phyloP scores from a whole-genome alignment of 2,888 invertebrate species.

The Erebia epiphron region DNA sequence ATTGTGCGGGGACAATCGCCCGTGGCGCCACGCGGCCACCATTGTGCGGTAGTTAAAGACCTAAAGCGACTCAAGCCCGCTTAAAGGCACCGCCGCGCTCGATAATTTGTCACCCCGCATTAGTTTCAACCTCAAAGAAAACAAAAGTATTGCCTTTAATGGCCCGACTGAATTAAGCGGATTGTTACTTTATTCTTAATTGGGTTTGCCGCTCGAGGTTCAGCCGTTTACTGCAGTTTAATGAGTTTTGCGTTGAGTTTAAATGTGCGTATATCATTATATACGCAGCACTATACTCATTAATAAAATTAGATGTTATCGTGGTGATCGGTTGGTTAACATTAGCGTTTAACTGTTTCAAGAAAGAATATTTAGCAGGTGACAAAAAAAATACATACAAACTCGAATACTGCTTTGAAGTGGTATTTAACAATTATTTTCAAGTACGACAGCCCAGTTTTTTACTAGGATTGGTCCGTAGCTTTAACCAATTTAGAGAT shows the following conservation, averaged over 20 bases:
- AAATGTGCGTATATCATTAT: not conserved
- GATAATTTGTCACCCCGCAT: conserved; percentile 72
- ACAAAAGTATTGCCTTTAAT: conserved; percentile 68
- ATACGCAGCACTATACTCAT: conserved; percentile 20
- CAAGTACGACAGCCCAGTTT: not conserved
- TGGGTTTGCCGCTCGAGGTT: conserved; percentile 49
- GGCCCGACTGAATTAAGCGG: conserved; percentile 71
- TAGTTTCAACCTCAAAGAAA: conserved; percentile 52
- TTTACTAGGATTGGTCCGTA: conserved; percentile 2
- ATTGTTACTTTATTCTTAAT: conserved; percentile 65
- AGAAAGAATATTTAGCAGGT: not conserved
- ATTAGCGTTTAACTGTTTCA: conserved; percentile 18
- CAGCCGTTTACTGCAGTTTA: conserved; percentile 45
- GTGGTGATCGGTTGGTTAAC: conserved; percentile 17
- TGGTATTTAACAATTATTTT: not conserved
- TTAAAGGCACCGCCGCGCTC: conserved; percentile 62
- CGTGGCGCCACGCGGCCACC: conserved; percentile 51
- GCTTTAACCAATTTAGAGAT: not conserved
- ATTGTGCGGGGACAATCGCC: conserved; percentile 71
- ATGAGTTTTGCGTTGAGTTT: conserved; percentile 47
- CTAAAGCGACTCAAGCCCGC: conserved; percentile 17
- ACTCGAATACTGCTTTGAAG: not conserved
- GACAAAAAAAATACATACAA: conserved; percentile 4
- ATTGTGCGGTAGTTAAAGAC: conserved; percentile 54
- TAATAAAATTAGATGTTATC: conserved; percentile 29